Base-by-base conservation (phyloP, 2,797 vertebrate genomes). In the Falco cherrug region DNA sequence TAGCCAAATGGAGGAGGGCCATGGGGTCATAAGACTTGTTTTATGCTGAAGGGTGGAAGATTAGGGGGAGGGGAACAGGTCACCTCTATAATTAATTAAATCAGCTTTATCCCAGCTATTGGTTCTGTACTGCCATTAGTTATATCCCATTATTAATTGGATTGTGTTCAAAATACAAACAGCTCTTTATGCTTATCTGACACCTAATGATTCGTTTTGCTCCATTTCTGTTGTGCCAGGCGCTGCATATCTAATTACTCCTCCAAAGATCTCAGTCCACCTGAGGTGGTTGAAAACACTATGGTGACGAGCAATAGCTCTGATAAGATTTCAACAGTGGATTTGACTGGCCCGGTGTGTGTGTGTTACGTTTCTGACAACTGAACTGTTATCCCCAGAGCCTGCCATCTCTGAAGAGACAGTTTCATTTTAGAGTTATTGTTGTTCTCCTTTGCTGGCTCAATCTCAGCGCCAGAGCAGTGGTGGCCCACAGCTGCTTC, bases 311-410 rank as follows among this genome's bases (percentile, higher is more conserved):
- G 26, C 35, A 56, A 13, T 5, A n/a, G 50, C 24, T 70, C 76
- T 28, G 85, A 51, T 33, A 83, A 83, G 67, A 92, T 96, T 67
- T 87, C 95, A 0, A 94, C 91, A 0, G 78, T 65, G 31, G 90
- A 93, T 89, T 53, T 94, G 67, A 10, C 63, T 4, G 95, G 96
- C 33, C 96, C 95, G 0, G 57, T 70, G 39, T 93, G 75, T 67
- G 29, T 96, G 41, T 92, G 73, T 45, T 97, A 96, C 25, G 8
- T 74, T 50, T 65, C 93, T 24, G 92, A 92, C 41, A 84, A 33
- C 29, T 41, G 26, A 70, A 43, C 13, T 1, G 5, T 7, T 7
- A 5, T 14, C 74, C 45, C 41, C 81, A 1, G 81, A 76, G 39
- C 57, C 16, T 68, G 39, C 69, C 35, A 17, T 31, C 67, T 56